Conservation (phyloP, 2,113 vertebrate species). For the Podocnemis expansa region DNA sequence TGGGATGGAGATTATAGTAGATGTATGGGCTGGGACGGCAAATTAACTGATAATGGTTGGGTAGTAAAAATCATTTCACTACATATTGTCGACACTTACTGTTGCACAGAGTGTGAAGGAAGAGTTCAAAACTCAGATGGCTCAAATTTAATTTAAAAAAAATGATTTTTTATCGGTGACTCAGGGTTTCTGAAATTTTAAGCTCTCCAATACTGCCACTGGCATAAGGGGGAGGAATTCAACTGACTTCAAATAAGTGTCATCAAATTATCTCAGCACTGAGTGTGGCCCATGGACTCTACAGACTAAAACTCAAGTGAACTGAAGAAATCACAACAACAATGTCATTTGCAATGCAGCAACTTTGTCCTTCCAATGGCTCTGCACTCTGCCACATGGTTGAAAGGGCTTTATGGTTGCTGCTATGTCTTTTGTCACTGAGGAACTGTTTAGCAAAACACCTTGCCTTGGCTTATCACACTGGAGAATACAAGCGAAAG, state of each 20-base stretch:
- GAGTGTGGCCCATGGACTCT: rapidly evolving
- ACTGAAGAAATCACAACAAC: not conserved
- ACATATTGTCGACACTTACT: not conserved
- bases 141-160: not conserved
- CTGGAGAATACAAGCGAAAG: not conserved
- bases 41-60: not conserved
- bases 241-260: not conserved
- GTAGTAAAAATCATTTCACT: not conserved
- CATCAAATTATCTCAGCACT: not conserved
- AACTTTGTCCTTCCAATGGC: no score
- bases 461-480: not conserved
- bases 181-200: not conserved
- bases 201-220: not conserved
- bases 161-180: not conserved
- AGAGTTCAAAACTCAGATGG: not conserved
- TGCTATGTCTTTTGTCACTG: not conserved
- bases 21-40: not conserved
- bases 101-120: not conserved
- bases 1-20: not conserved
- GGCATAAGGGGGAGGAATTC: not conserved
- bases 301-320: not conserved
- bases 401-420: not conserved
- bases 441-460: not conserved
- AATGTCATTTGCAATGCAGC: not conserved
- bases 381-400: rapidly evolving